Evolutionary conservation across 2,797 vertebrate genomes (phyloP).

Genomic region (Darevskia mixta): DNA sequence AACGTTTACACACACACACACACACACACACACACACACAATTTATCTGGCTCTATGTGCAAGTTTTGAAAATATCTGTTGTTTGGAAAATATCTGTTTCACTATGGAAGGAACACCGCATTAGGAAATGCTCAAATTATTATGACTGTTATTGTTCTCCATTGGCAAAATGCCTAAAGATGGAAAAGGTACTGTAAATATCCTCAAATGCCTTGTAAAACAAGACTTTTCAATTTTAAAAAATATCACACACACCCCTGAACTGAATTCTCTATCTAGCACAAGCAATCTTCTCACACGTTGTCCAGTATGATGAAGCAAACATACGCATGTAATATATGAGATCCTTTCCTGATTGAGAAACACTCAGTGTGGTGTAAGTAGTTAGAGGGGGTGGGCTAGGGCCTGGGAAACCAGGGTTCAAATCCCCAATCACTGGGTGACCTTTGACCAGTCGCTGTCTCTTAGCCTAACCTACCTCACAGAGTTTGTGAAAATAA

Average conservation of each 20-base stretch:
- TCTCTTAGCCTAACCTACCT: no score
- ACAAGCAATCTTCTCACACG: slow-evolving; percentile 5
- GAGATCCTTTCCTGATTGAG: background rate
- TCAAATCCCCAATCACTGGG: no score
- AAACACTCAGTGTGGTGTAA: no score
- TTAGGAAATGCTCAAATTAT: background rate
- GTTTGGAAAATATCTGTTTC: slow-evolving; percentile 4
- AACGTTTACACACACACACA: no score
- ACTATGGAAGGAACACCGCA: slow-evolving; percentile 34
- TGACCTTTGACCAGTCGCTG: no score
- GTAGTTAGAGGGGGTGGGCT: no score
- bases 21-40: no score
- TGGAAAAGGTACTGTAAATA: slow-evolving; percentile 51
- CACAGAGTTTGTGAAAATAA: no score
- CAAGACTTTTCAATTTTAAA: background rate
- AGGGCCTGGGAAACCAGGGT: no score
- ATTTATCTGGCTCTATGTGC: no score
- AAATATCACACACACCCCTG: slow-evolving; percentile 27
- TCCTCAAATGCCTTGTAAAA: slow-evolving; percentile 8
- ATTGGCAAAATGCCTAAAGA: slow-evolving; percentile 41
- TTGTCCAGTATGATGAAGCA: background rate
- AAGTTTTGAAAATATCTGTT: no score
- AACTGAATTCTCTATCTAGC: slow-evolving; percentile 23
- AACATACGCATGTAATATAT: background rate
- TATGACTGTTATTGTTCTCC: slow-evolving; percentile 44